Evolutionary conservation across 1,140 invertebrate species (phyloP).

Genomic region (Sycophila sp.): DNA sequence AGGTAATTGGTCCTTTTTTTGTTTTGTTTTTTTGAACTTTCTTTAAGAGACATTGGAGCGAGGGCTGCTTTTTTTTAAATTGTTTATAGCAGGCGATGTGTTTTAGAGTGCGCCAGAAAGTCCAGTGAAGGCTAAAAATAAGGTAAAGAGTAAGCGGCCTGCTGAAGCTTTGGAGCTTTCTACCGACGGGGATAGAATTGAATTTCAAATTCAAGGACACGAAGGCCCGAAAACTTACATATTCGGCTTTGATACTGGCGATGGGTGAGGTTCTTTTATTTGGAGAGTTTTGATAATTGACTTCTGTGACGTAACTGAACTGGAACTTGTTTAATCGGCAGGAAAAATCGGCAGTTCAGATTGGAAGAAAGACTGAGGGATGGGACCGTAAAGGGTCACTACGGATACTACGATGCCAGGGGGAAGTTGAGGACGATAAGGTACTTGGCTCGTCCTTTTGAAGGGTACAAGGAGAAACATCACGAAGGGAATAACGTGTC

Average conservation of each 20-base stretch:
- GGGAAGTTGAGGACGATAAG: slow-evolving; percentile 83
- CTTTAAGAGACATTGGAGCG: too few relatives aligned
- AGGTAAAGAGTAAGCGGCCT: slow-evolving; percentile 66
- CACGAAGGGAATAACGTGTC: slow-evolving; percentile 48
- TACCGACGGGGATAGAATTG: slow-evolving; percentile 59
- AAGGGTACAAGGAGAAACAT: slow-evolving; percentile 73
- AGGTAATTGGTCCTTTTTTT: neutral
- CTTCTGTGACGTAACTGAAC: slow-evolving; percentile 33
- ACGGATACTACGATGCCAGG: slow-evolving; percentile 82
- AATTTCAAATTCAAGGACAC: slow-evolving; percentile 76
- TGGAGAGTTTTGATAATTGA: neutral
- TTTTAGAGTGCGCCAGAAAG: slow-evolving; percentile 24
- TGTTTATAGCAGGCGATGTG: neutral
- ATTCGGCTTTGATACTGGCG: slow-evolving; percentile 88
- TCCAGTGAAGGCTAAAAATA: slow-evolving; percentile 26
- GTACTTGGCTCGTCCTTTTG: slow-evolving; percentile 78
- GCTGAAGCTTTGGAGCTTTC: slow-evolving; percentile 60
- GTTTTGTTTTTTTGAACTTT: neutral
- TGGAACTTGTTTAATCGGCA: slow-evolving; percentile 59
- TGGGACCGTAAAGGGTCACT: slow-evolving; percentile 83
- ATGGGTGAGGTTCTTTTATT: slow-evolving; percentile 72
- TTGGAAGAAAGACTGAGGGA: slow-evolving; percentile 82
- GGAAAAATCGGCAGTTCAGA: slow-evolving; percentile 83
- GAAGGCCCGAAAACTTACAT: slow-evolving; percentile 85
- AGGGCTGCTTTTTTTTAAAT: too few relatives aligned